Percentiles rank a stretch among this genome's conserved stretches.
These are phyloP conservation scores for Microtus montanus DNA, from an alignment of 2,113 vertebrate genomes.

Conservation along the genomic window DNA sequence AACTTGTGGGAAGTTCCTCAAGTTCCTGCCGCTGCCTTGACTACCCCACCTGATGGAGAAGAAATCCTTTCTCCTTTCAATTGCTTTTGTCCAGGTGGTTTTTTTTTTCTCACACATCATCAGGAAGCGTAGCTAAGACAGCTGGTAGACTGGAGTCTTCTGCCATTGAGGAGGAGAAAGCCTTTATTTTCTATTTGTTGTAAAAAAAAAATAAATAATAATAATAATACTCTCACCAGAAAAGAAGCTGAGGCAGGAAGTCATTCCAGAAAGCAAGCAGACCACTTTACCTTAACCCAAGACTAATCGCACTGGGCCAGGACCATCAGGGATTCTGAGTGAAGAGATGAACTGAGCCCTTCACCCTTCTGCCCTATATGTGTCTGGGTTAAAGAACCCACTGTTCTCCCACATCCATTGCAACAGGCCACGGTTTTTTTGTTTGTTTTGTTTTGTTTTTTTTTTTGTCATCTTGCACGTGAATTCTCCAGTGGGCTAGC, in stretches of 20 bases:
- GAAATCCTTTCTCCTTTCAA: not conserved
- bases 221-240: not conserved
- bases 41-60: not conserved
- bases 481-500: not conserved
- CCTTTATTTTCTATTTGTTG: not conserved
- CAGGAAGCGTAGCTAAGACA: not conserved
- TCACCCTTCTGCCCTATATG: too few relatives aligned
- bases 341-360: not conserved
- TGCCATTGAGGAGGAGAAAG: not conserved
- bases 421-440: not conserved
- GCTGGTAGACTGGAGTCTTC: not conserved
- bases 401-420: not conserved
- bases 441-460: too few relatives aligned
- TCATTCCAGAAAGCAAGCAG: not conserved
- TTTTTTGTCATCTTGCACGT: not conserved
- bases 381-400: not conserved
- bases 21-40: not conserved
- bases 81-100: too few relatives aligned
- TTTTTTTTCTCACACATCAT: not conserved
- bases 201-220: not conserved
- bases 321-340: not conserved
- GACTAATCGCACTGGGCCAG: not conserved
- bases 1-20: not conserved
- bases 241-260: not conserved
- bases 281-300: not conserved